phyloP scores from a whole-genome alignment of 2,888 invertebrate species.

The Smittia sp. region DNA sequence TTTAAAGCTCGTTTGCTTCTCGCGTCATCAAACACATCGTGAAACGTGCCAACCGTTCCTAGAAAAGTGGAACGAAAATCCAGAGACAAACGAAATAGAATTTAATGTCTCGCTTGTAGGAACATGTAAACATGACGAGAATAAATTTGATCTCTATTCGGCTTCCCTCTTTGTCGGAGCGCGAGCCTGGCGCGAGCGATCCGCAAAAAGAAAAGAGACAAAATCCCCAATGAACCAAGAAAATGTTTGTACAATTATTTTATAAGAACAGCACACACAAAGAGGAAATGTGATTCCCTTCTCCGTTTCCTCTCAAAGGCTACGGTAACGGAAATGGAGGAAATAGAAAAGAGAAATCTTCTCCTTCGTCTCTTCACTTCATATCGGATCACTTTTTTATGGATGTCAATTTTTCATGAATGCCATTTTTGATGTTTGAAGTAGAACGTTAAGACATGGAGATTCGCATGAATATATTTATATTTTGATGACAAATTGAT shows the following conservation, averaged over 20 bases:
- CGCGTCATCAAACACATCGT: too few species aligned
- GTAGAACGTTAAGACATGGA: not conserved
- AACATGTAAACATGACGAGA: not conserved
- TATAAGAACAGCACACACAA: not conserved
- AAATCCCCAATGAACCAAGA: not conserved
- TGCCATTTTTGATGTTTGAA: not conserved
- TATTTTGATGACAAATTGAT: slow-evolving; percentile 10
- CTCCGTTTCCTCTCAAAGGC: not conserved
- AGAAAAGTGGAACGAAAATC: too few species aligned
- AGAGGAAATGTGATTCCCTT: not conserved
- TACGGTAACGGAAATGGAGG: not conserved
- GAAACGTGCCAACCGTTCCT: too few species aligned
- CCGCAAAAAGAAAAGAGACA: not conserved
- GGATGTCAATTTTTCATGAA: slow-evolving; percentile 8
- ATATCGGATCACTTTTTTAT: not conserved
- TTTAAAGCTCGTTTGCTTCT: too few species aligned
- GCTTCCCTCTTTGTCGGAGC: not conserved
- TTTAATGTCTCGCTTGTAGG: not conserved
- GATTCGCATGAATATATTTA: not conserved
- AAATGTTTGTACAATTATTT: slow-evolving; percentile 9
- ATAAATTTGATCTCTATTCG: not conserved
- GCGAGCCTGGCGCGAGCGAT: not conserved
- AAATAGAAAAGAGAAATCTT: not conserved
- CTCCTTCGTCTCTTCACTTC: not conserved
- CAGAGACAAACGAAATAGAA: not conserved